Evolutionary conservation across 1,140 invertebrate genomes (phyloP).

Genomic region (Heliconius himera): DNA sequence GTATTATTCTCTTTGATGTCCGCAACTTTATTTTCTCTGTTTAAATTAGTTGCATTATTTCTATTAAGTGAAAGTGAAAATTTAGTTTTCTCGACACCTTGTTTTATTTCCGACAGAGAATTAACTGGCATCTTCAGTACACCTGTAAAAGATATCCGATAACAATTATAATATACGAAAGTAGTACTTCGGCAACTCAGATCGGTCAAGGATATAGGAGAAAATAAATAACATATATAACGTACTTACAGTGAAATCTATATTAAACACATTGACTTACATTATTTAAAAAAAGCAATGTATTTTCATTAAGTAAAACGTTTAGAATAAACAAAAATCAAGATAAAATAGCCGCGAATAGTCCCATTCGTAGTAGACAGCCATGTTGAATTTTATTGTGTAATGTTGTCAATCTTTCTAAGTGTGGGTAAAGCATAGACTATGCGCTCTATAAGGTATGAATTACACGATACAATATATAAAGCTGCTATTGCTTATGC

Average conservation of each 20-base stretch:
- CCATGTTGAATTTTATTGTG: constrained; percentile 34
- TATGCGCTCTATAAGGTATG: background rate
- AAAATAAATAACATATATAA: constrained; percentile 40
- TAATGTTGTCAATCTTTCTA: constrained; percentile 23
- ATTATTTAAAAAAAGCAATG: constrained; percentile 71
- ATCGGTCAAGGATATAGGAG: constrained; percentile 64
- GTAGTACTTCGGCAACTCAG: constrained; percentile 50
- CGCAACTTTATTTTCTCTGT: constrained; percentile 56
- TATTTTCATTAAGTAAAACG: constrained; percentile 51
- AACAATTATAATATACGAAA: constrained; percentile 46
- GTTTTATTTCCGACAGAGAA: constrained; percentile 72
- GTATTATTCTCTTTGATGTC: constrained; percentile 49
- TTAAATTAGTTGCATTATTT: constrained; percentile 73
- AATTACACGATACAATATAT: background rate
- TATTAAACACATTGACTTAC: constrained; percentile 71
- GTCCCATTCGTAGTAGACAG: constrained; percentile 53
- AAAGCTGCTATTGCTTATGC: too few relatives aligned
- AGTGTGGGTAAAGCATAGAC: constrained; percentile 29
- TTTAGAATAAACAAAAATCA: constrained; percentile 61
- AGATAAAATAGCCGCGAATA: constrained; percentile 61
- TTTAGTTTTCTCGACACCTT: constrained; percentile 73
- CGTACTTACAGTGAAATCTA: constrained; percentile 69
- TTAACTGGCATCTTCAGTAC: constrained; percentile 81
- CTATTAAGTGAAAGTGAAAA: constrained; percentile 72
- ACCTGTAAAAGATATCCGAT: constrained; percentile 63